Evolutionary conservation across 2,797 vertebrate genomes (phyloP), one percentile per base, ranked within the genome.

Genomic region (Clarias pachynema): DNA sequence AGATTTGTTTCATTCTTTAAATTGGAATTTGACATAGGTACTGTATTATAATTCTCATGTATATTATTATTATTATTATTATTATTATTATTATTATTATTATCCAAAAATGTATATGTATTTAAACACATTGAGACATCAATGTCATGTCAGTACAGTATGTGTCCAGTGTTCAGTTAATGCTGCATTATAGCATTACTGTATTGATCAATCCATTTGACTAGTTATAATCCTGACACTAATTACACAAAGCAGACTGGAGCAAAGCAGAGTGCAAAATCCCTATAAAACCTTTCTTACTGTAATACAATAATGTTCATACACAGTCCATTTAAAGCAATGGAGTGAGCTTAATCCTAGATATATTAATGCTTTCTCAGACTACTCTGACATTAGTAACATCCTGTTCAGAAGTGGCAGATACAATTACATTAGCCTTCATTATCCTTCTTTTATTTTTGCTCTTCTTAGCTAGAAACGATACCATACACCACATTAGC

Each of bases 161-260:
- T 79, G 8, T n/a, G 37, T 56, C 12, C 40, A 53, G 69, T 85
- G 31, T 60, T 68, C 92, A 85, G 89, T 84, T 80, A 87, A 81
- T 68, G 84, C 92, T 92, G 88, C 93, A 94, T 94, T 93, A 93
- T 89, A 85, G 91, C 87, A 91, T 94, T 91, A 92, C 89, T 75
- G 83, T 93, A 95, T 94, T 90, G 92, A 95, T 92, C 26, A 65
- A 56, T 72, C 72, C 78, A 83, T 88, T 68, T 57, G 31, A 75
- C 40, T 81, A 75, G 22, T 84, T 83, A 86, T 84, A 37, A 62
- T 62, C 40, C 49, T 57, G 34, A 87, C 18, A 57, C 81, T 85
- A 83, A 87, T 89, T 85, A 87, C 24, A 72, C 59, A 31, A 79
- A 62, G 65, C 69, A 62, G 86, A 77, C 82, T 75, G 53, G 4